Evolutionary conservation across 1,140 invertebrate species (phyloP), one percentile per base, ranked within the genome.

Genomic region (Anastrepha ludens): DNA sequence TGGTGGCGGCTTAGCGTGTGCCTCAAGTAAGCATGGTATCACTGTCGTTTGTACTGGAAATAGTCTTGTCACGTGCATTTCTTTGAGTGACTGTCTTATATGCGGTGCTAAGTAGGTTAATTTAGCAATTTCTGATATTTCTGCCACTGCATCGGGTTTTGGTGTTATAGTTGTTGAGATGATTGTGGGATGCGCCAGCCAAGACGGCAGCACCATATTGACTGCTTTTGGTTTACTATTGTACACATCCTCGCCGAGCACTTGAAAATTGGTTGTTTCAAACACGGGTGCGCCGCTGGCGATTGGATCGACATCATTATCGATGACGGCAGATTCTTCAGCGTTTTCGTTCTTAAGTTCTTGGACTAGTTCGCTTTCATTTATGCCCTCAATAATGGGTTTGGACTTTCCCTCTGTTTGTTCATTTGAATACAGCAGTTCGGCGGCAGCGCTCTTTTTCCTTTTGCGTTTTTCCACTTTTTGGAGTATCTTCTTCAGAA

Each of bases 41-140:
- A 99, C 95, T 90, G 95, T 94, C 50, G 94, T 94, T 94, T 99
- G 98, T n/a, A 99, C 97, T 89, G 96, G 95, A 94, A 99, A 99
- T 50, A 99, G 95, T 90, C 96, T 95, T 41, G 94, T 94, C 13
- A 99, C 95, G n/a, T 96, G 95, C 94, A 97, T 97, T 89, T 94
- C 93, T 90, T 95, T 94, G 8, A 99, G 94, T 64, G 94, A 94
- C 86, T 95, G 92, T 29, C 96, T 93, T 5, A 98, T 92, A 70
- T 86, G 90, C 86, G 94, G 93, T 39, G 92, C 88, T 2, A 93
- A 74, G 70, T 90, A 93, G 3, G 87, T 5, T 3, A 89, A 87
- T 8, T 90, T 41, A 1, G 90, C 90, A 90, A 97, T 95, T 41
- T 98, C 93, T 88, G 95, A 94, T 0, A 85, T 89, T 90, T 96